Conservation (phyloP, 2,797 vertebrate species). For the Spinus olivaceus region DNA sequence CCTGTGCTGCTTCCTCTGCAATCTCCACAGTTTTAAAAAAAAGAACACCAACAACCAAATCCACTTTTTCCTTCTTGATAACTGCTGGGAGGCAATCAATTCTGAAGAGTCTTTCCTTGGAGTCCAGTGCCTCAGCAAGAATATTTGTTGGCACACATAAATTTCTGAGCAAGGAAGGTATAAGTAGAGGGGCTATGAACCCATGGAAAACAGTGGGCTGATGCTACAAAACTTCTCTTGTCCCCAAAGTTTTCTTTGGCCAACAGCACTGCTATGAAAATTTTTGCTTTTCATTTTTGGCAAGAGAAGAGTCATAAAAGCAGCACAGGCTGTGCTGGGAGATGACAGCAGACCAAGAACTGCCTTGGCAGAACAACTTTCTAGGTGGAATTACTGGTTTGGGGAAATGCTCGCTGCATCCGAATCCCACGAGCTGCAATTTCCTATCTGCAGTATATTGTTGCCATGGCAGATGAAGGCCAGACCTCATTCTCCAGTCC, state of each 20-base stretch:
- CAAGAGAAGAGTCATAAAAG: conserved; percentile 22
- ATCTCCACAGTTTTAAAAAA: background rate
- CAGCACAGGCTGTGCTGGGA: background rate
- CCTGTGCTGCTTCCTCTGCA: background rate
- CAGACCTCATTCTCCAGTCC: conserved; percentile 1
- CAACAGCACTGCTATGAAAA: background rate
- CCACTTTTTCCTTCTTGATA: background rate
- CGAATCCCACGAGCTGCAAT: background rate
- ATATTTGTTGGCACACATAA: background rate
- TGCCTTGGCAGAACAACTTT: background rate
- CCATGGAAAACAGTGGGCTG: background rate
- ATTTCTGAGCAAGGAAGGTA: background rate
- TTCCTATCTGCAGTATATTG: background rate
- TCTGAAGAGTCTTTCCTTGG: background rate
- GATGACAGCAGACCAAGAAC: conserved; percentile 11
- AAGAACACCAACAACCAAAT: background rate
- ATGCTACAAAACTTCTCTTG: background rate
- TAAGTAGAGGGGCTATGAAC: background rate
- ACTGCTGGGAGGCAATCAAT: background rate
- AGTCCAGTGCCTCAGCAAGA: background rate
- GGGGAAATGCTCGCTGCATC: background rate
- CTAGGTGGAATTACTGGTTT: conserved; percentile 23
- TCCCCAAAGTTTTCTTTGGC: background rate
- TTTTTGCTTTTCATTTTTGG: background rate
- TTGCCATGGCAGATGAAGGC: conserved; percentile 18